Conservation (phyloP, 2,797 vertebrate species). For the Hemitrygon akajei region DNA sequence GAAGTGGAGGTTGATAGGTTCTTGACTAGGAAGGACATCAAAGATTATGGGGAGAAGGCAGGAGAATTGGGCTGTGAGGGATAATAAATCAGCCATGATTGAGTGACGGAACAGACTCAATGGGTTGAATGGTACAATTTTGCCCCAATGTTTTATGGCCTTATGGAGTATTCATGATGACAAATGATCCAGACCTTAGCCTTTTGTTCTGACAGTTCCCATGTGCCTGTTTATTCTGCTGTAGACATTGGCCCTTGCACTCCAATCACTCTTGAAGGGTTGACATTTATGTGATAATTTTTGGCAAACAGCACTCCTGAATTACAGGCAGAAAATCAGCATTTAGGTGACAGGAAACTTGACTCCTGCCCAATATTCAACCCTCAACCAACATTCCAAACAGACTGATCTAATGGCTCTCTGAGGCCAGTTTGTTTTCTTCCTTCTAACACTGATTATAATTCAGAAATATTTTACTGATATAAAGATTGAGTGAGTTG, state of each 20-base stretch:
- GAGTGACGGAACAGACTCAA: too few relatives aligned
- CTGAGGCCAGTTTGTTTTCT: background rate
- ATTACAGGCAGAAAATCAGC: background rate
- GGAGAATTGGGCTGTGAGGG: too few relatives aligned
- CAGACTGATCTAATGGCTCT: background rate
- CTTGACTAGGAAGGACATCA: too few relatives aligned
- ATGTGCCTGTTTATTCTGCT: background rate
- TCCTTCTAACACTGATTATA: background rate
- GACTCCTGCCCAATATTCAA: background rate
- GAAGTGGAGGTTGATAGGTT: too few relatives aligned
- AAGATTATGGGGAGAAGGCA: too few relatives aligned
- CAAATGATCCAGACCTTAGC: background rate
- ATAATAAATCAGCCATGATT: too few relatives aligned
- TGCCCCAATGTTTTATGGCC: too few relatives aligned
- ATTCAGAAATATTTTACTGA: too few relatives aligned
- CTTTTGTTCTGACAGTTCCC: background rate
- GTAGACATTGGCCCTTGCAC: background rate
- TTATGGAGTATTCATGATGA: too few relatives aligned
- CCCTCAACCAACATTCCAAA: background rate
- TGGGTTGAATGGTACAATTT: too few relatives aligned
- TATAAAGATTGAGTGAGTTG: too few relatives aligned
- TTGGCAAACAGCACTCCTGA: background rate
- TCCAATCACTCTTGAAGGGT: background rate
- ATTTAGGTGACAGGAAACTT: background rate
- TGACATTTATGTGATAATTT: background rate